Conservation (phyloP, 2,797 vertebrate genomes). For the Oreochromis grahami region DNA sequence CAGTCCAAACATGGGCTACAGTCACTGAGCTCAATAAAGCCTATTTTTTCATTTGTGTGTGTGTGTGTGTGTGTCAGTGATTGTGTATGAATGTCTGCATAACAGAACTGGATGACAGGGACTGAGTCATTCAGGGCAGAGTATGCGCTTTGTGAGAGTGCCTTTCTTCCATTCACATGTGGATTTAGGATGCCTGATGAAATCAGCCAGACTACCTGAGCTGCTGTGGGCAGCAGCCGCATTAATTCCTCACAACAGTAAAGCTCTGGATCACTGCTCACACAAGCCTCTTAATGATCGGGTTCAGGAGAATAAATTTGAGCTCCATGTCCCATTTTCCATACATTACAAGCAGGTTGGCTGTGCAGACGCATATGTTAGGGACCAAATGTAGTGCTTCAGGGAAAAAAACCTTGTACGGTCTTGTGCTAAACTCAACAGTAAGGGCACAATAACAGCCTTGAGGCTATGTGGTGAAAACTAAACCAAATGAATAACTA, state of each 20-base stretch:
- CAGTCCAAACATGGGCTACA: conserved; percentile 38
- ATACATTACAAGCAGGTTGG: conserved; percentile 31
- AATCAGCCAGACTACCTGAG: conserved; percentile 52
- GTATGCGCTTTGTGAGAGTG: conserved; percentile 50
- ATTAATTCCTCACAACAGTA: conserved; percentile 66
- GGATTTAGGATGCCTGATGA: conserved; percentile 39
- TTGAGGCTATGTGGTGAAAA: conserved; percentile 29
- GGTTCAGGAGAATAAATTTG: conserved; percentile 35
- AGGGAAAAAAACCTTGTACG: conserved; percentile 20
- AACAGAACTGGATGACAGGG: conserved; percentile 43
- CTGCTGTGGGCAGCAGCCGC: conserved; percentile 22
- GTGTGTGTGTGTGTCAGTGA: background rate
- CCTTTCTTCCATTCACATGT: conserved; percentile 61
- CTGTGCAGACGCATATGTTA: conserved; percentile 72
- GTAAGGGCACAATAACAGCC: conserved; percentile 18
- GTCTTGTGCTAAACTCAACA: conserved; percentile 29
- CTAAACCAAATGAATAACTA: conserved; percentile 47
- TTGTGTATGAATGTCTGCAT: conserved; percentile 1
- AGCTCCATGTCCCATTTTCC: conserved; percentile 65
- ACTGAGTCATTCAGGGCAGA: conserved; percentile 61
- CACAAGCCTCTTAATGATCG: conserved; percentile 50
- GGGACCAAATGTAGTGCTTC: conserved; percentile 47
- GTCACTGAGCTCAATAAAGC: conserved; percentile 29
- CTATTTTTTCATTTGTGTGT: conserved; percentile 34
- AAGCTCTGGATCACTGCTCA: conserved; percentile 40